Percentiles rank a stretch among this genome's conserved stretches.
These are phyloP conservation scores for Pomatorhinus ruficollis DNA, from an alignment of 2,113 vertebrate species.

Conservation along the genomic window DNA sequence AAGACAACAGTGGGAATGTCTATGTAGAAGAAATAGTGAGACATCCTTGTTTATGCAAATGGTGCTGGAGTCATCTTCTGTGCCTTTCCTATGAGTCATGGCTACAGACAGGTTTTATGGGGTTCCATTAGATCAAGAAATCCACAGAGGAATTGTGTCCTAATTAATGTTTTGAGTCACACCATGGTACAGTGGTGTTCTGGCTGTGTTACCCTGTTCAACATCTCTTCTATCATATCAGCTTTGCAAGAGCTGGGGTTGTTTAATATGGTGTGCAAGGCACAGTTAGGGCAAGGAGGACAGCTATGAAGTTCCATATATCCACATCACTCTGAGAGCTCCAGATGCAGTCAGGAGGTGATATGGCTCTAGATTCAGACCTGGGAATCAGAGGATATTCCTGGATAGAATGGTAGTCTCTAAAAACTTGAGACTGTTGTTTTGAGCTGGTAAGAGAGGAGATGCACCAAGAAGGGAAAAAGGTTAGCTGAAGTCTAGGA, in stretches of 20 bases:
- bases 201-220: background rate
- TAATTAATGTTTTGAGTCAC: background rate
- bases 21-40: background rate
- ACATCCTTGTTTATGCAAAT: background rate
- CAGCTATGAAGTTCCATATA: background rate
- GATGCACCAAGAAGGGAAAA: background rate
- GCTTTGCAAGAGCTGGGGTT: background rate
- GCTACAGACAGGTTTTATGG: background rate
- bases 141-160: background rate
- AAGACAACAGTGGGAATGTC: background rate
- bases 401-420: background rate
- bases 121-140: background rate
- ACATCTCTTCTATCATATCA: background rate
- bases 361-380: background rate
- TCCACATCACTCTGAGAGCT: background rate
- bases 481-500: background rate
- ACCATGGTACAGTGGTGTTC: background rate
- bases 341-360: background rate
- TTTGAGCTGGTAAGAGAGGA: background rate
- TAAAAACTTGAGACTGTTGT: background rate
- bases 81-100: background rate
- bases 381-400: background rate
- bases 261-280: background rate
- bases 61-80: background rate
- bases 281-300: background rate